Evolutionary conservation across 1,140 invertebrate genomes (phyloP), one percentile per base, ranked within the genome.

Genomic region (Micrasema longulum): DNA sequence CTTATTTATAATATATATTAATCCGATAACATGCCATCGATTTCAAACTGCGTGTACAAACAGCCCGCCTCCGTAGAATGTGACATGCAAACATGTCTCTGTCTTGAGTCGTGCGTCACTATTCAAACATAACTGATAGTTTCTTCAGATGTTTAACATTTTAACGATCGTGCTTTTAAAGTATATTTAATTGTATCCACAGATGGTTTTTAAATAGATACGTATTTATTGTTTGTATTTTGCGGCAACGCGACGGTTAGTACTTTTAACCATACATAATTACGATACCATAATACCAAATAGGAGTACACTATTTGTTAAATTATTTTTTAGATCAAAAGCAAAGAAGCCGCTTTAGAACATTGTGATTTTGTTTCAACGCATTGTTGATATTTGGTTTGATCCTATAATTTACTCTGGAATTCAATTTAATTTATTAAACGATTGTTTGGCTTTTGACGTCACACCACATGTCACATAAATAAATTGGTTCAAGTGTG

Each of bases 401-500:
- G 43, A 35, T 55, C 26, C 23, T 26, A 6, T 22, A n/a, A 53
- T 0, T 12, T 55, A 2, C 36, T 20, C 11, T 16, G 31, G 55
- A 41, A 22, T 60, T 60, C 55, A 41, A 22, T 43, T 31, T 4
- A 31, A 31, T 31, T 31, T 7, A 60, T 38, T 60, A 22, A 20
- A 9, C 22, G 60, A 47, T 64, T 64, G 60, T 64, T 26, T 64
- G 60, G 1, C 12, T 16, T n/a, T 38, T 64, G 60, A 64, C 60
- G 41, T 63, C 41, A 18, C 60, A 16, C 26, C 43, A 45, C 47
- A 41, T 64, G 43, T 64, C 60, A 26, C 26, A 48, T 64, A 64
- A 45, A 45, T 64, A 64, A 64, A 64, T 64, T 64, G 60, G 43
- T 64, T 64, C 60, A 48, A 64, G 41, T 64, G 43, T 47, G 45